Percentiles rank a stretch among this genome's conserved stretches.
These are phyloP conservation scores for Orius insidiosus DNA, from an alignment of 1,140 invertebrate species.

Conservation along the genomic window DNA sequence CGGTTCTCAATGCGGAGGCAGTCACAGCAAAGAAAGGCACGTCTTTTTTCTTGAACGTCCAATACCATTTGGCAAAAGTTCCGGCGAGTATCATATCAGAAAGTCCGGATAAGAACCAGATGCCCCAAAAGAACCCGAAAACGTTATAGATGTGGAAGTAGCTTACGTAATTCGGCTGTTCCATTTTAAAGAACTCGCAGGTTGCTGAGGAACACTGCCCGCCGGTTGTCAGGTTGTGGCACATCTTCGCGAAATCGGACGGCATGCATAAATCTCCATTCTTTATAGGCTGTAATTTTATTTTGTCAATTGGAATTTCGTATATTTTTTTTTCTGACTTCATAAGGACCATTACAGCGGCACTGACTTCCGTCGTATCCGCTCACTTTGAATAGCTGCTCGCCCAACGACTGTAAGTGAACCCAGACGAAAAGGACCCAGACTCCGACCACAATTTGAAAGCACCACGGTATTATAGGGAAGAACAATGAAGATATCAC, in stretches of 20 bases:
- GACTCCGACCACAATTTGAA: slow-evolving; percentile 55
- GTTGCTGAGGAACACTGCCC: slow-evolving; percentile 15
- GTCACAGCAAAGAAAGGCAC: slow-evolving; percentile 67
- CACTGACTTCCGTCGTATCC: slow-evolving; percentile 18
- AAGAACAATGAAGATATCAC: slow-evolving; percentile 76
- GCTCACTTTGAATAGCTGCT: slow-evolving; percentile 36
- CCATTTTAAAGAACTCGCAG: slow-evolving; percentile 18
- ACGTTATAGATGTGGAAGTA: slow-evolving; percentile 51
- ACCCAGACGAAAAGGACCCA: slow-evolving; percentile 55
- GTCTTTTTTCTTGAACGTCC: slow-evolving; percentile 67
- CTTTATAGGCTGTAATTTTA: slow-evolving; percentile 25
- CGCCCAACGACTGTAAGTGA: slow-evolving; percentile 45
- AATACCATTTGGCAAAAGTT: slow-evolving; percentile 81
- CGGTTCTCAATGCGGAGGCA: slow-evolving; percentile 44
- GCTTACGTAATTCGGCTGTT: slow-evolving; percentile 17
- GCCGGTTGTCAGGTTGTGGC: slow-evolving; percentile 18
- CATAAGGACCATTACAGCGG: slow-evolving; percentile 18
- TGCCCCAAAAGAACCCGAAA: slow-evolving; percentile 76
- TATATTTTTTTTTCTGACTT: too few species aligned
- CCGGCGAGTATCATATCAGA: slow-evolving; percentile 80
- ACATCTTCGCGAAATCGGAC: slow-evolving; percentile 31
- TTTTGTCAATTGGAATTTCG: too few species aligned
- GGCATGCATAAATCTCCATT: slow-evolving; percentile 37
- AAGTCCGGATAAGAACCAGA: slow-evolving; percentile 79
- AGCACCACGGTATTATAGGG: slow-evolving; percentile 74